Base-by-base conservation (phyloP, 2,113 vertebrate species). In the Mastomys coucha region DNA sequence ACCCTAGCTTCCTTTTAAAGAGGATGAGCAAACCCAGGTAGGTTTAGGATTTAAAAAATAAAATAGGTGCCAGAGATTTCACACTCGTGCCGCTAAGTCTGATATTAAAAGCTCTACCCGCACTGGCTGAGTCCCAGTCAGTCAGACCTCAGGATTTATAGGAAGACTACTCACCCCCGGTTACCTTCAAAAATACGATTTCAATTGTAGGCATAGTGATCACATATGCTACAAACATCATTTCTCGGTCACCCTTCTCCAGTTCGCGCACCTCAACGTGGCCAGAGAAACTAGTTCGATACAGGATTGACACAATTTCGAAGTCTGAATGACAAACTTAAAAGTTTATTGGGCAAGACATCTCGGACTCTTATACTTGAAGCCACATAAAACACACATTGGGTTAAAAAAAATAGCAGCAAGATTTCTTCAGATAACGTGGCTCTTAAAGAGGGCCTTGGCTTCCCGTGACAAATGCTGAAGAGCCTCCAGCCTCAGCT, bases 11-110 rank as follows among this genome's bases (percentile, higher is more conserved):
- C 53, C 73, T 91, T 77, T 80, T 56, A 85, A 88, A 95, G 39
- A 56, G 77, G 80, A 4, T 58, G 51, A 17, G 28, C 56, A 93
- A 80, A 56, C n/a, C 12, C 96, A 98, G 96, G 97, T 97, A 93
- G 92, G 88, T 75, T 87, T 80, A 91, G 93, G 53, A 91, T 91
- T 88, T 42, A 67, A 91, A 51, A 65, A 45, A 33, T 16, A 33
- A 58, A 19, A 45, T 76, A 75, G 36, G 80, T 89, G 92, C 82
- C 22, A 75, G 95, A 72, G 56, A 90, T 81, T 92, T 90, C 81
- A 20, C 94, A 19, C 51, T 1, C 69, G 70, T 63, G 56, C 88
- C 49, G 26, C 26, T 49, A 86, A 65, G 51, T 88, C 84, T 78
- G 81, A 24, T 87, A 53, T 49, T 49, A 87, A 85, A 92, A 78